phyloP scores from a whole-genome alignment of 2,888 invertebrate species.

The Leucophenga maculata region DNA sequence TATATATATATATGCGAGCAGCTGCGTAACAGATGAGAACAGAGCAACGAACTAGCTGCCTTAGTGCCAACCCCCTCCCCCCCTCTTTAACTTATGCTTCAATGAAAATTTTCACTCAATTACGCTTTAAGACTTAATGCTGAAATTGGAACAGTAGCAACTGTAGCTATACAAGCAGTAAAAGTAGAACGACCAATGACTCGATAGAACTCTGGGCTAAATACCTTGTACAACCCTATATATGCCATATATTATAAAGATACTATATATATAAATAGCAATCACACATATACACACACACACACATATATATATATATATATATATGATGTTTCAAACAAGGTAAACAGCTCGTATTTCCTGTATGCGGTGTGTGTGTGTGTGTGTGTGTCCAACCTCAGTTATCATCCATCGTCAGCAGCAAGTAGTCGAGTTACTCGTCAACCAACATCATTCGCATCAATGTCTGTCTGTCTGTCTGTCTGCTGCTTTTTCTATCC shows the following conservation, averaged over 20 bases:
- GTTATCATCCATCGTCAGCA: too few species aligned
- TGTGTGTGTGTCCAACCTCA: not conserved
- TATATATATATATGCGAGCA: not conserved
- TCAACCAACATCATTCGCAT: not conserved
- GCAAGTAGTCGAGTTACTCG: too few species aligned
- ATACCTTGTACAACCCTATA: too few species aligned
- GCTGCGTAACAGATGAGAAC: too few species aligned
- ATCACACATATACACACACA: not conserved
- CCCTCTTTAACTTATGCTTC: slow-evolving; percentile 51
- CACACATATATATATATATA: not conserved
- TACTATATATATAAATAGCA: not conserved
- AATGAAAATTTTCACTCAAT: slow-evolving; percentile 68
- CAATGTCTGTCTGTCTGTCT: not conserved
- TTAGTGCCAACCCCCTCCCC: too few species aligned
- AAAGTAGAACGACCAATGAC: too few species aligned
- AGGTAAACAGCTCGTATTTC: not conserved
- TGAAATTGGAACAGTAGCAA: slow-evolving; percentile 44
- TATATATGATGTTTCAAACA: not conserved
- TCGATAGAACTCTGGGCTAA: too few species aligned
- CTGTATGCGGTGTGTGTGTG: not conserved
- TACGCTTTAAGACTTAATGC: slow-evolving; percentile 67
- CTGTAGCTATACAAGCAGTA: too few species aligned
- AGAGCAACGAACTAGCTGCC: not conserved
- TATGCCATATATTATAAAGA: too few species aligned
- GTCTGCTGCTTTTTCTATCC: too few species aligned